Conservation (phyloP, 2,113 vertebrate species). For the Ibidorhyncha struthersii region DNA sequence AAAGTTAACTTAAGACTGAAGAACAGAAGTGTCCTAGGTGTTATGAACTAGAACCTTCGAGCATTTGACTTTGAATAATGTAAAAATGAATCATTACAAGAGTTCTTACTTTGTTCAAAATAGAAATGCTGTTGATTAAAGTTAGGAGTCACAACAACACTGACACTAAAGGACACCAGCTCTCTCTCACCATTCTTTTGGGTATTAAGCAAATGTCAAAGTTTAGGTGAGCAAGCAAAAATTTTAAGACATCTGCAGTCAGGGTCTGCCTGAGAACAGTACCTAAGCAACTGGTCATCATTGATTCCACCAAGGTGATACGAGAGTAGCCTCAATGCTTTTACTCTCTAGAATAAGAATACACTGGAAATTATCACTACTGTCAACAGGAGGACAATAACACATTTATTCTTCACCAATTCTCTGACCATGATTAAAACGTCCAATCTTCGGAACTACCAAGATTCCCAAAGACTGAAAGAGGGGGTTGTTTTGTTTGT, state of each 20-base stretch:
- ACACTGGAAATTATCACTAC: background rate
- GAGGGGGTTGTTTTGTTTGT: background rate
- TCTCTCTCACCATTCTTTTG: background rate
- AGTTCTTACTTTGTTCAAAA: background rate
- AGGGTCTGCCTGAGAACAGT: background rate
- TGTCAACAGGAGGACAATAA: background rate
- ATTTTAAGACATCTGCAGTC: background rate
- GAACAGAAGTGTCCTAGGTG: background rate
- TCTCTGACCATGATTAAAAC: background rate
- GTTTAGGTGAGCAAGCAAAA: background rate
- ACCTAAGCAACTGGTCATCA: background rate
- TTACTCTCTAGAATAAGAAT: background rate
- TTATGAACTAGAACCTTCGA: background rate
- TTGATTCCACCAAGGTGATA: background rate
- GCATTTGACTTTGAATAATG: background rate
- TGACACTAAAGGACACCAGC: background rate
- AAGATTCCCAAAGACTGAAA: background rate
- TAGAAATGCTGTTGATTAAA: background rate
- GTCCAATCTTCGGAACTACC: background rate
- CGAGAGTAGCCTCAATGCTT: background rate
- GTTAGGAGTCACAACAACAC: background rate
- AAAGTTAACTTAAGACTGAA: background rate
- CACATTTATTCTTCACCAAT: background rate
- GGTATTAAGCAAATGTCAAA: background rate
- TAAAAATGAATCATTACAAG: background rate